These are phyloP conservation scores for Entomyzon cyanotis DNA, from an alignment of 2,113 vertebrate genomes.

Conservation along the genomic window DNA sequence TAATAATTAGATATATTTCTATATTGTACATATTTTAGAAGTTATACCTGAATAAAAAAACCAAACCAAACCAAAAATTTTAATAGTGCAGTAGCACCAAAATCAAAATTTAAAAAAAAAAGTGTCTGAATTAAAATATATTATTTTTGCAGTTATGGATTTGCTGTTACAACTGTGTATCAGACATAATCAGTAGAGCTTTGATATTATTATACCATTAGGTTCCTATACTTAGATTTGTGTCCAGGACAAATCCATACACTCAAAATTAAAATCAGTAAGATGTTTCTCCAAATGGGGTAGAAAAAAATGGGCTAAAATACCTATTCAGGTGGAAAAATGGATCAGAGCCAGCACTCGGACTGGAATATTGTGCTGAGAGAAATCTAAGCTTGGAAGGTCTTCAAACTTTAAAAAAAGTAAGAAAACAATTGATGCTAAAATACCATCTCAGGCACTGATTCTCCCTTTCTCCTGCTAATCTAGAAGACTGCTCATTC, in stretches of 20 bases:
- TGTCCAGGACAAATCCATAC: not conserved
- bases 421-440: not conserved
- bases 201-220: not conserved
- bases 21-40: not conserved
- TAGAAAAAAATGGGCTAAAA: not conserved
- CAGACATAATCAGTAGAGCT: not conserved
- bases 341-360: not conserved
- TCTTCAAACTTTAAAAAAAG: not conserved
- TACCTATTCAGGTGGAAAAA: not conserved
- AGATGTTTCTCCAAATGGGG: not conserved
- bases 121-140: not conserved
- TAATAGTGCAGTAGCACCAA: not conserved
- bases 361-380: not conserved
- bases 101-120: not conserved
- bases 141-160: not conserved
- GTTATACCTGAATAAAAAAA: not conserved
- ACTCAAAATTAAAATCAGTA: not conserved
- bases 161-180: not conserved
- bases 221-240: not conserved
- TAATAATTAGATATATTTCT: not conserved
- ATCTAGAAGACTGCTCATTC: not conserved
- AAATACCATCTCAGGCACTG: not conserved
- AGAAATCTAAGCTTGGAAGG: not conserved
- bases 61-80: rapidly evolving
- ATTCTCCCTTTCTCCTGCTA: not conserved